Evolutionary conservation across 2,888 invertebrate species (phyloP).

Genomic region (Argyresthia goedartella): DNA sequence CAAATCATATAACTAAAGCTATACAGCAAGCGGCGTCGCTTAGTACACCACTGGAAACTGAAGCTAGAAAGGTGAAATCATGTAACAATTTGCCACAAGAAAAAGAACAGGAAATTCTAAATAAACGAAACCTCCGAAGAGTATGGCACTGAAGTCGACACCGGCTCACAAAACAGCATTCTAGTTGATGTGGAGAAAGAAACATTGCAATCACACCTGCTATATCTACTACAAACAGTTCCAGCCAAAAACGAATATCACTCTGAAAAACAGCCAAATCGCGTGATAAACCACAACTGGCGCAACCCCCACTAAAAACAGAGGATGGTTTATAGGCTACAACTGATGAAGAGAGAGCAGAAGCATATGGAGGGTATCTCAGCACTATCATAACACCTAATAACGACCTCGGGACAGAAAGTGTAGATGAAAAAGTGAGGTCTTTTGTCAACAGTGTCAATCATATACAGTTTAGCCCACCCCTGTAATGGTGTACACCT

Average conservation of each 20-base stretch:
- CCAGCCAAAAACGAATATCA: constrained; percentile 10
- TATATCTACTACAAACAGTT: neutral
- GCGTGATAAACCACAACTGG: constrained; percentile 8
- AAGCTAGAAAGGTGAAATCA: neutral
- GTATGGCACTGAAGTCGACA: constrained; percentile 1
- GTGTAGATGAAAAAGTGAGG: neutral
- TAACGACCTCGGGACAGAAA: neutral
- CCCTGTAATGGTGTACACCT: neutral
- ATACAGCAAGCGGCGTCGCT: constrained; percentile 3
- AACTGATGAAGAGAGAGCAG: constrained; percentile 1
- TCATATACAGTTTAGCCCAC: constrained; percentile 4
- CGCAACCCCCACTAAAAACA: constrained; percentile 3
- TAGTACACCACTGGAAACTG: neutral
- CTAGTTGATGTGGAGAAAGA: neutral
- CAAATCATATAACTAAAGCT: neutral
- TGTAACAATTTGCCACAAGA: neutral
- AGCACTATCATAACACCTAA: neutral
- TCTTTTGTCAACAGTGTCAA: neutral
- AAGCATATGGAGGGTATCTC: too few species aligned
- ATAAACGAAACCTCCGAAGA: neutral
- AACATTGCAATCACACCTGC: constrained; percentile 8
- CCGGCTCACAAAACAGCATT: neutral
- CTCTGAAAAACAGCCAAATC: constrained; percentile 16
- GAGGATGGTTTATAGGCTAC: constrained; percentile 1
- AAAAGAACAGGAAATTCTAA: neutral